phyloP scores from a whole-genome alignment of 2,113 vertebrate genomes.

The Natator depressus region DNA sequence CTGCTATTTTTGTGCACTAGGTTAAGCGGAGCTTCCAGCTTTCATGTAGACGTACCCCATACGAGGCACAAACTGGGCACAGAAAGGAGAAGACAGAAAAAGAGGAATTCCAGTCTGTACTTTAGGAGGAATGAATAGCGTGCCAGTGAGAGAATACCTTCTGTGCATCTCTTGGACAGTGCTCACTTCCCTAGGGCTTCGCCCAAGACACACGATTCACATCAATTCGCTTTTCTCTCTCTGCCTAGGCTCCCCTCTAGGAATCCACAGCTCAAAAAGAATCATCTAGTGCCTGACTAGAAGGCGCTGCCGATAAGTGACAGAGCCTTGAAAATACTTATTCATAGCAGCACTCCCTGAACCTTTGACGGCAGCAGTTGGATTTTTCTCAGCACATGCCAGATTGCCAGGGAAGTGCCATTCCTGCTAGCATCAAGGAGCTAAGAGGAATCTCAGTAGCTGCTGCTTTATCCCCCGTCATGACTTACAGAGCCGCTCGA shows the following conservation, averaged over 20 bases:
- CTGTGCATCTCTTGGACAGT: background rate
- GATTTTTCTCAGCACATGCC: background rate
- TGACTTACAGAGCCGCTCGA: background rate
- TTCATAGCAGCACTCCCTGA: background rate
- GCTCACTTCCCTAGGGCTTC: background rate
- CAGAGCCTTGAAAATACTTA: background rate
- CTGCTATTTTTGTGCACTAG: background rate
- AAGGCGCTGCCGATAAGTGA: background rate
- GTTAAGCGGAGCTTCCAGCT: background rate
- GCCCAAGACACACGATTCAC: background rate
- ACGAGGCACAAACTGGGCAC: background rate
- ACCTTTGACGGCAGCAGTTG: background rate
- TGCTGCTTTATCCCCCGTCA: background rate
- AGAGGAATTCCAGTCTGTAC: background rate
- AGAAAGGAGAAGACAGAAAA: background rate
- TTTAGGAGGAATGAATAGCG: background rate
- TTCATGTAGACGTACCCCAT: background rate
- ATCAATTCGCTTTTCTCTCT: background rate
- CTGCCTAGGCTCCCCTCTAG: background rate
- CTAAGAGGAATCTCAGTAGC: background rate
- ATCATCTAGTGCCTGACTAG: background rate
- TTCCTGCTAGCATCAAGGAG: background rate
- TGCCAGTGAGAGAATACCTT: too few species aligned
- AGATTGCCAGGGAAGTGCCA: accelerated
- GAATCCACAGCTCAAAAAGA: background rate